These are phyloP conservation scores for Chironomus tepperi DNA, from an alignment of 1,140 invertebrate genomes.

Conservation along the genomic window DNA sequence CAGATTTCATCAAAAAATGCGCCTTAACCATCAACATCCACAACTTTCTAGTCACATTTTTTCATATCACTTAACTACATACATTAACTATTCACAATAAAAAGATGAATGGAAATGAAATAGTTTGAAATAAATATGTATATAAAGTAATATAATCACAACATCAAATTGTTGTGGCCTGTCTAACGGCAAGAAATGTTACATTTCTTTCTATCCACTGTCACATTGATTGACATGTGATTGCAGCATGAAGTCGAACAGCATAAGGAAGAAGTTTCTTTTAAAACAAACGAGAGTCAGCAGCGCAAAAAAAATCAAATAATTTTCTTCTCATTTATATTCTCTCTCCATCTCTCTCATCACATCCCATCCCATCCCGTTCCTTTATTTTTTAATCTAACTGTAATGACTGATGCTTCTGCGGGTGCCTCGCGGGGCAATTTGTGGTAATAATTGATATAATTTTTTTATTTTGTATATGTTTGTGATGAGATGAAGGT, in stretches of 20 bases:
- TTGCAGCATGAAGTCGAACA: not conserved
- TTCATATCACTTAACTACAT: too few relatives aligned
- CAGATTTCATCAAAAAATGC: too few relatives aligned
- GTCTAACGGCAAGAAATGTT: constrained; percentile 3
- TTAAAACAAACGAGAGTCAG: too few relatives aligned
- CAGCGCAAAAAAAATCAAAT: not conserved
- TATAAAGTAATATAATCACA: too few relatives aligned
- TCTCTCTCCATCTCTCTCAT: not conserved
- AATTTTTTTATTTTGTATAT: not conserved
- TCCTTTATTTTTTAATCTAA: not conserved
- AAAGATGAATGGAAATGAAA: too few relatives aligned
- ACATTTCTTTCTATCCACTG: constrained; percentile 1
- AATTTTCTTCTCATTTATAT: not conserved
- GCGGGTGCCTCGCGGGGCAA: not conserved
- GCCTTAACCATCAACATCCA: too few relatives aligned
- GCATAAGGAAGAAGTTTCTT: too few relatives aligned
- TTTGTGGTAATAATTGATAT: not conserved
- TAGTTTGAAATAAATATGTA: too few relatives aligned
- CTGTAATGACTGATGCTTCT: not conserved
- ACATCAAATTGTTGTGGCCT: not conserved
- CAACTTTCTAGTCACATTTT: too few relatives aligned
- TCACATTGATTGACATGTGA: not conserved
- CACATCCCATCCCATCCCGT: too few relatives aligned
- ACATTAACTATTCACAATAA: too few relatives aligned
- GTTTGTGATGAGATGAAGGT: not conserved